phyloP scores from a whole-genome alignment of 2,113 vertebrate genomes.

The Tragelaphus buxtoni region DNA sequence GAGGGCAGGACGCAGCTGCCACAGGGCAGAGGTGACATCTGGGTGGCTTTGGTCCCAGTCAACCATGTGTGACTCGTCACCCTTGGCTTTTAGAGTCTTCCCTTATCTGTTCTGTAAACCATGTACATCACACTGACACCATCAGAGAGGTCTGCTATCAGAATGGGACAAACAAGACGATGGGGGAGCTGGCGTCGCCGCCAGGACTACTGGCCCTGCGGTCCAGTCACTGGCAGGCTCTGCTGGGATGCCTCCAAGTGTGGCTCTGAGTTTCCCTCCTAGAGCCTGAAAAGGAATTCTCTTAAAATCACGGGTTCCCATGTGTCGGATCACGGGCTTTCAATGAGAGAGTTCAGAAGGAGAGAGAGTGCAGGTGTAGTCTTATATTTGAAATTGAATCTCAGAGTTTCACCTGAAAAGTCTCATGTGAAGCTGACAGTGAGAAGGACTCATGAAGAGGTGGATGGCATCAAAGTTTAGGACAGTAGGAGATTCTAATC shows the following conservation, averaged over 20 bases:
- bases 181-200: not conserved
- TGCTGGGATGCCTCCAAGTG: not conserved
- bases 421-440: not conserved
- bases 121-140: not conserved
- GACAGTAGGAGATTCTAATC: too few relatives aligned
- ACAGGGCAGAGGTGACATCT: not conserved
- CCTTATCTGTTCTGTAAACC: slow-evolving; percentile 36
- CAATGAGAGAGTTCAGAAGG: not conserved
- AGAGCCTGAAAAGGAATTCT: too few relatives aligned
- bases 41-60: slow-evolving; percentile 28
- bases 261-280: not conserved
- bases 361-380: fast-evolving
- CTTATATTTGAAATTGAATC: fast-evolving
- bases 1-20: not conserved
- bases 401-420: not conserved
- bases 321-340: not conserved
- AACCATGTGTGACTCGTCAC: slow-evolving; percentile 40
- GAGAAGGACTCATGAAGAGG: fast-evolving
- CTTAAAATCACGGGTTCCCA: not conserved
- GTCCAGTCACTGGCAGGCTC: not conserved
- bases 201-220: fast-evolving
- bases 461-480: fast-evolving
- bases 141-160: not conserved
- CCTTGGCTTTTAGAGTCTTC: slow-evolving; percentile 5
- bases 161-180: not conserved